Evolutionary conservation across 92 coral and sea anemone genomes (phyloP).

Genomic region (Umimayanthus kanabou): DNA sequence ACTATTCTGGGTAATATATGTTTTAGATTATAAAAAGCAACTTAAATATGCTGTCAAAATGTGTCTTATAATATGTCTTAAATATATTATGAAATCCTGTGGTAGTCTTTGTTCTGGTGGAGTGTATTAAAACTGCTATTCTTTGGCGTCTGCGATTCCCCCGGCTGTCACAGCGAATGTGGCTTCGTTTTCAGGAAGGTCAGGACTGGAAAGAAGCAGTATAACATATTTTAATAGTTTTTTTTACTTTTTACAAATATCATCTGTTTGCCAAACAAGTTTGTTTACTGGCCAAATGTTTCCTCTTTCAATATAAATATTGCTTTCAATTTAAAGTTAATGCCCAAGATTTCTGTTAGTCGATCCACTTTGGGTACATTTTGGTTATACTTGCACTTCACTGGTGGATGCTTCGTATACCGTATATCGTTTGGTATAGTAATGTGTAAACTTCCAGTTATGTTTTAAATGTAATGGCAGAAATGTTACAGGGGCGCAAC

Average conservation of each 20-base stretch:
- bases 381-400: not conserved
- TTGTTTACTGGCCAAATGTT: too few species aligned
- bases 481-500: too few species aligned
- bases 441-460: not conserved
- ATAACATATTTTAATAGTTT: not conserved
- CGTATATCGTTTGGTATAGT: not conserved
- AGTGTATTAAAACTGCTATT: conserved; percentile 37
- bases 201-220: conserved; percentile 70
- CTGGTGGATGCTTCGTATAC: too few species aligned
- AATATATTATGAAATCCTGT: not conserved
- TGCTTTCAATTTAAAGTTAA: too few species aligned
- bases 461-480: too few species aligned
- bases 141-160: conserved; percentile 98
- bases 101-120: not conserved
- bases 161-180: conserved; percentile 98
- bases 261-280: too few species aligned
- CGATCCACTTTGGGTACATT: not conserved
- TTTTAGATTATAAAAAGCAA: not conserved
- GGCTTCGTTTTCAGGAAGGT: conserved; percentile 95
- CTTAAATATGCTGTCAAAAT: not conserved
- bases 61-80: not conserved
- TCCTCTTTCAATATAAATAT: too few species aligned
- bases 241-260: not conserved
- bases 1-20: not conserved
- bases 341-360: not conserved